These are phyloP conservation scores for Sciurus vulgaris DNA, from an alignment of 2,797 vertebrate species.

Conservation along the genomic window DNA sequence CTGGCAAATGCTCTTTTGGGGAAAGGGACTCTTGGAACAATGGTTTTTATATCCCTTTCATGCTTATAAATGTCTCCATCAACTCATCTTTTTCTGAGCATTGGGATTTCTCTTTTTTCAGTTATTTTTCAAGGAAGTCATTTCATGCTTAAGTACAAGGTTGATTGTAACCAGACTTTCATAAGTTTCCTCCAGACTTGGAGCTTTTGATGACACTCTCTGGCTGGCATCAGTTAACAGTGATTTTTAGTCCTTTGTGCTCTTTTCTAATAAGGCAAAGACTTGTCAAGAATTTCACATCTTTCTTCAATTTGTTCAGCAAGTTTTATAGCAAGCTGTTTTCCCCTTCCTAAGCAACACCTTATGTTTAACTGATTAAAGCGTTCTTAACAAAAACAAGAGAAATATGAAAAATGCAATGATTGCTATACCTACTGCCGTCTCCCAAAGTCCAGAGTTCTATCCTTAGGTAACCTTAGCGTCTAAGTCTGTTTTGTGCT, in stretches of 20 bases:
- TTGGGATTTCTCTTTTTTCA: background rate
- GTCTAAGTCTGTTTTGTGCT: background rate
- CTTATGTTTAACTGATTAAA: constrained; percentile 41
- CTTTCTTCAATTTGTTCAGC: constrained; percentile 33
- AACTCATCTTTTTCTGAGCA: constrained; percentile 3
- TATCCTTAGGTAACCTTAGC: background rate
- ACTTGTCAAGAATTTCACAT: constrained; percentile 51
- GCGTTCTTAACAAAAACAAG: constrained; percentile 27
- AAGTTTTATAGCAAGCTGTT: constrained; percentile 49
- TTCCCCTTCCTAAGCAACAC: constrained; percentile 25
- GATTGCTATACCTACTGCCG: background rate
- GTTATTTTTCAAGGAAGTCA: constrained; percentile 39
- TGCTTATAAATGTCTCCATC: background rate
- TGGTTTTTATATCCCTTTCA: background rate
- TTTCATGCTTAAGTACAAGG: constrained; percentile 3
- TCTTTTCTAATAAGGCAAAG: constrained; percentile 46
- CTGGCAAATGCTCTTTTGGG: background rate
- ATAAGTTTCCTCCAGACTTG: background rate
- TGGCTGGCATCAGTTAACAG: background rate
- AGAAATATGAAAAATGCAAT: background rate
- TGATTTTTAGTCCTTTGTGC: background rate
- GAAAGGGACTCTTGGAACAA: background rate
- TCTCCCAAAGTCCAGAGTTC: background rate
- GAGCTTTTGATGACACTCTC: background rate
- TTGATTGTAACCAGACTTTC: constrained; percentile 26